Evolutionary conservation across 2,888 invertebrate genomes (phyloP).

Genomic region (Caenorhabditis zanzibari): DNA sequence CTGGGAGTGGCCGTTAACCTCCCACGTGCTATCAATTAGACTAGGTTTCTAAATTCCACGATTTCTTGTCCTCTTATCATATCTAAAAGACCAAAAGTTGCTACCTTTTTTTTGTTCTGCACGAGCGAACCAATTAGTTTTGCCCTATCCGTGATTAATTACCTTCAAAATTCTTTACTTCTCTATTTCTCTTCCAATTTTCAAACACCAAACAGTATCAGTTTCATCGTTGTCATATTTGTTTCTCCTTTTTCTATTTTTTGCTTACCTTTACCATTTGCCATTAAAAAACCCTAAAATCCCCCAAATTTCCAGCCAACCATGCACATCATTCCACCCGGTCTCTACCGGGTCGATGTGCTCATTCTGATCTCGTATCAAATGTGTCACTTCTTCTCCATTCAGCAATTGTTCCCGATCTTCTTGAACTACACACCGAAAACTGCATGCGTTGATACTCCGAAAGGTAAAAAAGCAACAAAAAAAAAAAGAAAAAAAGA

Average conservation of each 20-base stretch:
- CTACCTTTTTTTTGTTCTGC: constrained; percentile 33
- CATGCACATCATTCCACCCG: constrained; percentile 59
- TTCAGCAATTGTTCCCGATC: constrained; percentile 75
- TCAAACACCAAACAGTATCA: not conserved
- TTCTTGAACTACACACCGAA: constrained; percentile 76
- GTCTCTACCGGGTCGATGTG: constrained; percentile 73
- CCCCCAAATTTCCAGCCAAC: not conserved
- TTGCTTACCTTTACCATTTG: constrained; percentile 12
- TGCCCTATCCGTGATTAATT: constrained; percentile 33
- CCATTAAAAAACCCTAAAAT: constrained; percentile 18
- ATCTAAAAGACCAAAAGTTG: constrained; percentile 25
- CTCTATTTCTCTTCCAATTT: not conserved
- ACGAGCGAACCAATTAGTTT: constrained; percentile 50
- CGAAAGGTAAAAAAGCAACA: constrained; percentile 50
- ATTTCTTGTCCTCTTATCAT: constrained; percentile 1
- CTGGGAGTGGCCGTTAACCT: not conserved
- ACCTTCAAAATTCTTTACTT: constrained; percentile 7
- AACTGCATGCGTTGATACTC: constrained; percentile 65
- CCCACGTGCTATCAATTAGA: constrained; percentile 16
- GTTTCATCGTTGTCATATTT: constrained; percentile 38
- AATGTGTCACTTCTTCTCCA: constrained; percentile 75
- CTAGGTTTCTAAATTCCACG: not conserved
- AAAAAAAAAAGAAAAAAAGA: too few species aligned
- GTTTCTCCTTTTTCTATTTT: not conserved
- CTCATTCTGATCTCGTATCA: constrained; percentile 72